Evolutionary conservation across 2,888 invertebrate genomes (phyloP).

Genomic region (Dryobotodes eremita): DNA sequence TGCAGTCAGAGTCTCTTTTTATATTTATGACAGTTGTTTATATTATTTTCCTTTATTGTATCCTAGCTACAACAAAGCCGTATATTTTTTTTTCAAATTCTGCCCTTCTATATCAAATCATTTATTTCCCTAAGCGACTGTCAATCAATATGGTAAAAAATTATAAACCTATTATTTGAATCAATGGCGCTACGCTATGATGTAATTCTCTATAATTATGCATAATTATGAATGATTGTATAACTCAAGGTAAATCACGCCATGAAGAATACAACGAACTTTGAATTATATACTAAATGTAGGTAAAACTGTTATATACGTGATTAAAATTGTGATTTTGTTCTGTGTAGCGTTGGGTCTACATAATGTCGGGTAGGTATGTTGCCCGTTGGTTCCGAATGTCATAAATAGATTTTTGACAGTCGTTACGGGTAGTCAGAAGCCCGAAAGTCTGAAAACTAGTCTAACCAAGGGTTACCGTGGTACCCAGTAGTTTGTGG

Average conservation of each 20-base stretch:
- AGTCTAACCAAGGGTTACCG: too few species aligned
- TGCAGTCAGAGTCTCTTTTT: neutral
- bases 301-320: too few species aligned
- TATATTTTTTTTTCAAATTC: neutral
- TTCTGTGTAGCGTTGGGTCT: too few species aligned
- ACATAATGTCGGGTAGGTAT: too few species aligned
- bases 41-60: neutral
- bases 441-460: too few species aligned
- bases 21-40: neutral
- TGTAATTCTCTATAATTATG: constrained; percentile 41
- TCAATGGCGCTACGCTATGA: constrained; percentile 26
- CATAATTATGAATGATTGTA: constrained; percentile 32
- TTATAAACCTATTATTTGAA: neutral
- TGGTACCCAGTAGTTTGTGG: too few species aligned
- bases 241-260: constrained; percentile 46
- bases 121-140: constrained; percentile 10
- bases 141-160: constrained; percentile 21
- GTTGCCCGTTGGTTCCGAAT: too few species aligned
- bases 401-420: too few species aligned
- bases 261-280: constrained; percentile 39
- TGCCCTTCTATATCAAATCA: neutral
- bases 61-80: neutral
- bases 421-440: too few species aligned
- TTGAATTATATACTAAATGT: neutral
- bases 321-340: too few species aligned